These are phyloP conservation scores for Spongia lamella DNA, from an alignment of 37 sponge, comb jelly and placozoan genomes.

Conservation along the genomic window DNA sequence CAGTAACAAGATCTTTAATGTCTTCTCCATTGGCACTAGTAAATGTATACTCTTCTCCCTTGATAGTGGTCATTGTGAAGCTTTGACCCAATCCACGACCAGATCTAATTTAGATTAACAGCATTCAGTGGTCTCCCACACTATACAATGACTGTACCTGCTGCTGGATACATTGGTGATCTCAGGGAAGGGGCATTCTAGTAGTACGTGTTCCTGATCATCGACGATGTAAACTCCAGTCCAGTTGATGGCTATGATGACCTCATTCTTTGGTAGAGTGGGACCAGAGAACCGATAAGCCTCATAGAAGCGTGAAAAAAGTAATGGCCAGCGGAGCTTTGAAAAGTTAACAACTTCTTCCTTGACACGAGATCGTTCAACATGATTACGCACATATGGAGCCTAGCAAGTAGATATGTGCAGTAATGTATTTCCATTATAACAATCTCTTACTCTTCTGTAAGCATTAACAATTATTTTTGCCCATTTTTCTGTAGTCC, in stretches of 20 bases:
- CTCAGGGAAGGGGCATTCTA: slow-evolving; percentile 94
- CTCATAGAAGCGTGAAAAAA: slow-evolving; percentile 94
- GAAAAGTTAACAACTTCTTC: slow-evolving; percentile 87
- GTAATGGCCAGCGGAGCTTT: slow-evolving; percentile 90
- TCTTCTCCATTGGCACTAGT: slow-evolving; percentile 91
- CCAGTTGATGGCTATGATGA: slow-evolving; percentile 97
- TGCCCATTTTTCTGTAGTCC: slow-evolving; percentile 81
- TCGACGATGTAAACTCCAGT: slow-evolving; percentile 96
- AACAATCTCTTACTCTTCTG: slow-evolving; percentile 49
- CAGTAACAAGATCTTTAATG: slow-evolving; percentile 77
- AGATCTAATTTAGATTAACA: background rate
- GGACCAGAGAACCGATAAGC: slow-evolving; percentile 91
- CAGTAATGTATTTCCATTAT: no score
- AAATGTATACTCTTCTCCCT: slow-evolving; percentile 89
- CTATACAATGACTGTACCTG: slow-evolving; percentile 38
- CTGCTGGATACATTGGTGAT: slow-evolving; percentile 83
- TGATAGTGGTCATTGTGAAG: slow-evolving; percentile 75
- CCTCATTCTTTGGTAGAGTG: slow-evolving; percentile 90
- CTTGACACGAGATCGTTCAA: slow-evolving; percentile 78
- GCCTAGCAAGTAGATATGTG: slow-evolving; percentile 70
- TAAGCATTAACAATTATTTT: slow-evolving; percentile 53
- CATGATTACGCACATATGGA: slow-evolving; percentile 56
- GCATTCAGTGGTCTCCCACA: background rate
- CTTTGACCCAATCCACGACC: slow-evolving; percentile 73
- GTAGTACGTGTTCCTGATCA: slow-evolving; percentile 89